phyloP scores from a whole-genome alignment of 2,888 invertebrate species.

The Thereva unica region DNA sequence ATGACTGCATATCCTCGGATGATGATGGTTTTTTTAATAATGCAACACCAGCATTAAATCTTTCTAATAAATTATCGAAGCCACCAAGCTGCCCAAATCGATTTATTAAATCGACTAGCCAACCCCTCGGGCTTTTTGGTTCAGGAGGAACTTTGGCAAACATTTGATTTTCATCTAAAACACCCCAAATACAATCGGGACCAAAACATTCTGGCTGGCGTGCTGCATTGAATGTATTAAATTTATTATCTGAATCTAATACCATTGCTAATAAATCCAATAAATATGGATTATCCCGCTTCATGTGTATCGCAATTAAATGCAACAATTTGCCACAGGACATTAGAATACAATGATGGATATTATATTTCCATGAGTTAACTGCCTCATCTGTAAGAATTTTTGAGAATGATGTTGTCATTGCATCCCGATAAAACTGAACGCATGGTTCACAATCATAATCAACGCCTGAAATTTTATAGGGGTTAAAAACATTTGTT shows the following conservation, averaged over 20 bases:
- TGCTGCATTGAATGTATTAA: constrained; percentile 60
- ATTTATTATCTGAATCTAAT: constrained; percentile 95
- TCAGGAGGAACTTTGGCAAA: constrained; percentile 69
- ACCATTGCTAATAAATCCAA: constrained; percentile 90
- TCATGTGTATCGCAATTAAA: constrained; percentile 88
- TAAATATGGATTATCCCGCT: constrained; percentile 88
- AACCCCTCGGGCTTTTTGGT: constrained; percentile 85
- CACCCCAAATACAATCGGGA: constrained; percentile 59
- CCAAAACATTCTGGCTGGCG: constrained; percentile 55
- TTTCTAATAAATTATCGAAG: constrained; percentile 80
- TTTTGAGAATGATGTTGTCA: constrained; percentile 93
- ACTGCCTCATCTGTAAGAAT: constrained; percentile 97
- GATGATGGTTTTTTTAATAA: constrained; percentile 63
- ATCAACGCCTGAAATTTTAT: constrained; percentile 71
- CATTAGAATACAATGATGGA: constrained; percentile 91
- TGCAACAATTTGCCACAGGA: constrained; percentile 92
- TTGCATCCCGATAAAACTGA: constrained; percentile 91
- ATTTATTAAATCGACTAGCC: constrained; percentile 96
- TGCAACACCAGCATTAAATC: constrained; percentile 76
- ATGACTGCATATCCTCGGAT: constrained; percentile 52
- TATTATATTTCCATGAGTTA: constrained; percentile 96
- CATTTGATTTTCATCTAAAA: constrained; percentile 70
- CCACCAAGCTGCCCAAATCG: constrained; percentile 89
- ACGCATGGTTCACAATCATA: constrained; percentile 87
- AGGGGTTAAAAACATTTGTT: constrained; percentile 14